A percentile compares a stretch with the other conserved stretches of the same genome.
These are phyloP conservation scores for Brenthis daphne DNA, from an alignment of 2,888 invertebrate species.

Conservation along the genomic window DNA sequence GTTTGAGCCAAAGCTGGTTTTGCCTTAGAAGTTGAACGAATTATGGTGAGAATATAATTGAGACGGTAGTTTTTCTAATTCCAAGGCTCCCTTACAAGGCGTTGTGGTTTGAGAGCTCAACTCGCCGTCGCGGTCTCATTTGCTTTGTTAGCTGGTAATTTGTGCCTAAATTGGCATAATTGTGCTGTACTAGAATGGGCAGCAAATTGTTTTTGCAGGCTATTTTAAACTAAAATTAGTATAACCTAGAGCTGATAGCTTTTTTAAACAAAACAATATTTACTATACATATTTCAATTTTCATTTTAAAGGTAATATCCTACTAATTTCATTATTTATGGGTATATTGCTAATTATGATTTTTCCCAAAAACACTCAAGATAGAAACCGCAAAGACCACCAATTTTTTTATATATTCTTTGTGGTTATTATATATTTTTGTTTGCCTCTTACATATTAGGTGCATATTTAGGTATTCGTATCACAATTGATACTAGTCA, in stretches of 20 bases:
- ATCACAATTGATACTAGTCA: too few relatives aligned
- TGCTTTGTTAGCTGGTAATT: slow-evolving; percentile 60
- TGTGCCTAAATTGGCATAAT: slow-evolving; percentile 53
- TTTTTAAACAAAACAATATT: too few relatives aligned
- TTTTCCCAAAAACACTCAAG: too few relatives aligned
- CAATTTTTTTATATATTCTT: too few relatives aligned
- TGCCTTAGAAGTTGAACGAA: slow-evolving; percentile 27
- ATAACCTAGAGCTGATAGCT: background rate
- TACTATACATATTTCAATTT: too few relatives aligned
- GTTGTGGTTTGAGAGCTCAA: slow-evolving; percentile 52
- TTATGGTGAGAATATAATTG: slow-evolving; percentile 28
- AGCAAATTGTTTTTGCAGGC: slow-evolving; percentile 22
- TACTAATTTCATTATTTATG: too few relatives aligned
- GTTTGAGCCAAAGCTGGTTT: slow-evolving; percentile 18
- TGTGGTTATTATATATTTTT: too few relatives aligned
- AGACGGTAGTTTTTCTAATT: slow-evolving; percentile 42
- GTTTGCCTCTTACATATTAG: too few relatives aligned
- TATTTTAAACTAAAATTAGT: slow-evolving; percentile 10
- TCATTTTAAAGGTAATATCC: too few relatives aligned
- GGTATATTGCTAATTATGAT: too few relatives aligned
- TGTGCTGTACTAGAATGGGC: slow-evolving; percentile 34
- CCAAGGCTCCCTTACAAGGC: slow-evolving; percentile 60
- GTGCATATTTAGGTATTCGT: too few relatives aligned
- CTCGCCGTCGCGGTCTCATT: slow-evolving; percentile 54
- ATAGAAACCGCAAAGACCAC: too few relatives aligned